Conservation (phyloP, 2,113 vertebrate species). For the Empidonax traillii region DNA sequence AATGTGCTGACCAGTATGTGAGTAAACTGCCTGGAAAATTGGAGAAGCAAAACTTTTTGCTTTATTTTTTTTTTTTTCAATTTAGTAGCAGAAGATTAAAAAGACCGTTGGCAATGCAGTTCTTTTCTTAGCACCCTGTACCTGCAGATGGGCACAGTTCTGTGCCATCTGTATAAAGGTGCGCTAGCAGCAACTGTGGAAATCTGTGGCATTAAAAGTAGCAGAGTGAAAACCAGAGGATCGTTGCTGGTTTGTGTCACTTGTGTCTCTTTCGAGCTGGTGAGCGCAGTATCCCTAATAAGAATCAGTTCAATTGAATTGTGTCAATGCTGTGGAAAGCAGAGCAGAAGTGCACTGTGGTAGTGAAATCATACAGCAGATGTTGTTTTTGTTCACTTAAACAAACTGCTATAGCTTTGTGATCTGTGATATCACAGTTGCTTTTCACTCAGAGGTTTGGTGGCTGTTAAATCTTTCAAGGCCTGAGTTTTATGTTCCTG, state of each 20-base stretch:
- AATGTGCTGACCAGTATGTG: background rate
- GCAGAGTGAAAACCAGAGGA: background rate
- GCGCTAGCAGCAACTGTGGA: background rate
- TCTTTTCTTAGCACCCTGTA: accelerated
- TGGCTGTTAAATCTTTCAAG: background rate
- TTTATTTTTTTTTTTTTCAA: background rate
- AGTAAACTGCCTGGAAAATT: background rate
- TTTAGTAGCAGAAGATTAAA: background rate
- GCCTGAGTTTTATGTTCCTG: background rate
- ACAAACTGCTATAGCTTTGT: conserved; percentile 35
- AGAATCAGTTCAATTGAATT: background rate
- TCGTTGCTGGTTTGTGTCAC: accelerated
- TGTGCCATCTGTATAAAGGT: background rate
- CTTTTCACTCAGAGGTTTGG: background rate
- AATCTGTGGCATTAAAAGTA: background rate
- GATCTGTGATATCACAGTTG: background rate
- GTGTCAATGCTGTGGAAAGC: background rate
- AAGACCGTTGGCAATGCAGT: background rate
- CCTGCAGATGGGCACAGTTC: background rate
- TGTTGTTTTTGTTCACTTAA: conserved; percentile 26
- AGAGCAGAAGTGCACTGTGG: background rate
- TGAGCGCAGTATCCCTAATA: background rate
- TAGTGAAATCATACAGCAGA: conserved; percentile 53
- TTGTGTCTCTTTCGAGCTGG: background rate
- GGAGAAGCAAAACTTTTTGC: background rate